Evolutionary conservation across 1,140 invertebrate species (phyloP), one percentile per base, ranked within the genome.

Genomic region (Drosophila ananassae): DNA sequence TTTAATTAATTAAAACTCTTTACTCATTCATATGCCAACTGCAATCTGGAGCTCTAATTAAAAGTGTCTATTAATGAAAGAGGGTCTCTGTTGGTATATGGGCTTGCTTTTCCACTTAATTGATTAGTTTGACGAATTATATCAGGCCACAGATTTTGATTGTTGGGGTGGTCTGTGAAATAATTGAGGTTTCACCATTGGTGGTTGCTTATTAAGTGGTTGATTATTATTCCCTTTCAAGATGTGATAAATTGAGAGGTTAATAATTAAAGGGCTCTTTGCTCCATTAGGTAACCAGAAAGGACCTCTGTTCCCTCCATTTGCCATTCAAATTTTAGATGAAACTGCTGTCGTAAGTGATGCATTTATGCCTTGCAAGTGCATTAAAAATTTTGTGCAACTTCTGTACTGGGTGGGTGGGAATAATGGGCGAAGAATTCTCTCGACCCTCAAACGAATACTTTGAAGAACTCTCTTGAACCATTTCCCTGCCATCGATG

Each of bases 1-100:
- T 75, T 83, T 76, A 79, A 79, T 81, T 83, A 83, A 83, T 83
- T 79, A 72, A 79, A 79, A 47, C 75, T 57, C 61, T 53, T 55
- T 47, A 55, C 53, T 73, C 53, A 58, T 64, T 47, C 44, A 47
- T 22, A 22, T 37, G 39, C 51, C 62, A 71, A 75, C 21, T 71
- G 55, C 59, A 71, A 46, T 47, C 44, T 60, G 21, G 21, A 34
- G 28, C 8, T 68, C 55, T 44, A 44, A 21, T 56, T 73, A 28
- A 13, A 41, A 32, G 8, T 48, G n/a, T 59, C 28, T 60, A 9
- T 24, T 12, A 44, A 17, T 44, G 41, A 44, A n/a, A n/a, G 3
- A 12, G 10, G 34, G 12, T 37, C 10, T 37, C 17, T 17, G 17
- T 17, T 17, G 17, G 17, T 17, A 37, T 37, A 10, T 37, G 34